phyloP scores from a whole-genome alignment of 2,797 vertebrate species.

The Hypotaenidia okinawae region DNA sequence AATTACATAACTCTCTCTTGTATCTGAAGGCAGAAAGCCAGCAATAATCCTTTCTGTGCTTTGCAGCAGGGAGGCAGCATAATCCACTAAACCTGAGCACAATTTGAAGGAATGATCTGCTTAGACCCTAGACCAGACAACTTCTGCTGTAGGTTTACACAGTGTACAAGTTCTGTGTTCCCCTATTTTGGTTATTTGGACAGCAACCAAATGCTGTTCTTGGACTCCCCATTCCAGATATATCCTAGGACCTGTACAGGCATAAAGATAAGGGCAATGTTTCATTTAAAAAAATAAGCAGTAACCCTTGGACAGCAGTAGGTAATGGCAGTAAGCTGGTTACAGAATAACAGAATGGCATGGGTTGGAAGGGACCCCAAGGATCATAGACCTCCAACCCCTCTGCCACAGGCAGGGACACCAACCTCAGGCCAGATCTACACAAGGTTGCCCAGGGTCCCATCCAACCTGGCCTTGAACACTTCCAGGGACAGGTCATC shows the following conservation, averaged over 20 bases:
- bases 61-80: not conserved
- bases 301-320: not conserved
- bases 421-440: too few relatives aligned
- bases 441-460: too few relatives aligned
- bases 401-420: too few relatives aligned
- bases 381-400: too few relatives aligned
- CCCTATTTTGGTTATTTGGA: not conserved
- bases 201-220: not conserved
- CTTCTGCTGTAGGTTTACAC: fast-evolving
- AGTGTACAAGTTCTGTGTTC: not conserved
- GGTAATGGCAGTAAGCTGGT: not conserved
- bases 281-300: not conserved
- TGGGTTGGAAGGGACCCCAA: too few relatives aligned
- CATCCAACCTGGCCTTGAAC: too few relatives aligned
- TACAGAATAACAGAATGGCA: too few relatives aligned
- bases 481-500: too few relatives aligned
- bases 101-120: not conserved
- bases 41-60: not conserved
- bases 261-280: not conserved
- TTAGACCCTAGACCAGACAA: not conserved
- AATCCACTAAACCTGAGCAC: not conserved
- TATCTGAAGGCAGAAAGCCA: not conserved
- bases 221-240: not conserved
- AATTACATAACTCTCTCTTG: not conserved
- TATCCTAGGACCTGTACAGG: fast-evolving